phyloP scores from a whole-genome alignment of 2,888 invertebrate genomes.

The Drosophila paracracens region DNA sequence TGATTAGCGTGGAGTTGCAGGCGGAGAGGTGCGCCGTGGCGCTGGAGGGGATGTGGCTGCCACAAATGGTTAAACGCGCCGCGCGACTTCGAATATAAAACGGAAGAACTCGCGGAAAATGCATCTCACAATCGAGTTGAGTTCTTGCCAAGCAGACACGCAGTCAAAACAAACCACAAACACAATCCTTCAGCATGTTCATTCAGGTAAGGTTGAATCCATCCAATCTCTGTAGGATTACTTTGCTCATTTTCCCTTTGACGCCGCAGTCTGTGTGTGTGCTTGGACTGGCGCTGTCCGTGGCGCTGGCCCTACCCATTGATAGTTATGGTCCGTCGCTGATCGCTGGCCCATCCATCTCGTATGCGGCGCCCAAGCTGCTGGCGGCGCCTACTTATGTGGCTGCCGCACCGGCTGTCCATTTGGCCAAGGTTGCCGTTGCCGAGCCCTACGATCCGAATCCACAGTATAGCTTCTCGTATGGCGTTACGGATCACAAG shows the following conservation, averaged over 20 bases:
- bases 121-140: constrained; percentile 84
- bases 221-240: neutral
- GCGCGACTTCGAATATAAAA: constrained; percentile 80
- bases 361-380: constrained; percentile 65
- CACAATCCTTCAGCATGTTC: constrained; percentile 75
- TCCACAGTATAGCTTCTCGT: constrained; percentile 83
- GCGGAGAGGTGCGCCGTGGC: neutral
- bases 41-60: constrained; percentile 15
- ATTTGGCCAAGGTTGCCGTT: constrained; percentile 64
- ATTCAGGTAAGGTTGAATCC: constrained; percentile 76
- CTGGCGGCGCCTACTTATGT: constrained; percentile 59
- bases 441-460: constrained; percentile 82
- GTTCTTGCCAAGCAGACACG: constrained; percentile 83
- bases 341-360: constrained; percentile 66
- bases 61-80: constrained; percentile 37
- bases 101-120: constrained; percentile 80
- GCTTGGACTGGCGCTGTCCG: constrained; percentile 77
- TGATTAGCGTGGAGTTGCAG: constrained; percentile 5
- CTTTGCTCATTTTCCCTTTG: neutral
- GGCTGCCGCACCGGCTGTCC: constrained; percentile 74
- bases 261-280: constrained; percentile 73
- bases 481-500: constrained; percentile 82
- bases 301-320: constrained; percentile 74
- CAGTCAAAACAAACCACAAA: constrained; percentile 23
- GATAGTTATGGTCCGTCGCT: constrained; percentile 68